Conservation (phyloP, 2,113 vertebrate species). For the Thamnophis sirtalis region DNA sequence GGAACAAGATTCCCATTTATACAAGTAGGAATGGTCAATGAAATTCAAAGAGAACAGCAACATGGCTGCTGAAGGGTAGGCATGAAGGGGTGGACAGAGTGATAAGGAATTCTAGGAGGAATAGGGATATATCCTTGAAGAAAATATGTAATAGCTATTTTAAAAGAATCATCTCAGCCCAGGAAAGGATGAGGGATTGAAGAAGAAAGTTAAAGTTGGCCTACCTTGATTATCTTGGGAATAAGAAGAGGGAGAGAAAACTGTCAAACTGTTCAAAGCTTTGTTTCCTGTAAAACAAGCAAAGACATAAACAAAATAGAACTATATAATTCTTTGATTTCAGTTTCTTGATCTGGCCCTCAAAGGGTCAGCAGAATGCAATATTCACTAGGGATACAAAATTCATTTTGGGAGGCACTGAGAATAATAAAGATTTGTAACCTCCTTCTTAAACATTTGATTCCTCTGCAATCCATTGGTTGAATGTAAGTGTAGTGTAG, state of each 20-base stretch:
- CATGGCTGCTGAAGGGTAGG: neutral
- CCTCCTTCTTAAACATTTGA: neutral
- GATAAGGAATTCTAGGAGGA: neutral
- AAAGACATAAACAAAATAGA: neutral
- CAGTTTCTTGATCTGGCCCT: neutral
- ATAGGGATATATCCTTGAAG: neutral
- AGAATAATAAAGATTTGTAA: neutral
- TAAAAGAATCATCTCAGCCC: neutral
- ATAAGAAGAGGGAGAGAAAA: neutral
- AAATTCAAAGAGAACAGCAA: neutral
- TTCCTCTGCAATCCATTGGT: neutral
- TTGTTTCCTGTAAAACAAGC: neutral
- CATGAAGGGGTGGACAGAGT: no score
- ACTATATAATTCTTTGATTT: neutral
- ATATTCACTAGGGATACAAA: neutral
- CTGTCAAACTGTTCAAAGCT: neutral
- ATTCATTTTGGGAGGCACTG: neutral
- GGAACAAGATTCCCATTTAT: neutral
- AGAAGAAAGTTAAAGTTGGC: neutral
- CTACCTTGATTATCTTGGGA: neutral
- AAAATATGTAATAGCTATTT: neutral
- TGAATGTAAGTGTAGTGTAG: neutral
- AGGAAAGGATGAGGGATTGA: neutral
- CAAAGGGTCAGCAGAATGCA: neutral
- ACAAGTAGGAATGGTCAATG: neutral